Conservation (phyloP, 2,797 vertebrate genomes). For the Mus caroli region DNA sequence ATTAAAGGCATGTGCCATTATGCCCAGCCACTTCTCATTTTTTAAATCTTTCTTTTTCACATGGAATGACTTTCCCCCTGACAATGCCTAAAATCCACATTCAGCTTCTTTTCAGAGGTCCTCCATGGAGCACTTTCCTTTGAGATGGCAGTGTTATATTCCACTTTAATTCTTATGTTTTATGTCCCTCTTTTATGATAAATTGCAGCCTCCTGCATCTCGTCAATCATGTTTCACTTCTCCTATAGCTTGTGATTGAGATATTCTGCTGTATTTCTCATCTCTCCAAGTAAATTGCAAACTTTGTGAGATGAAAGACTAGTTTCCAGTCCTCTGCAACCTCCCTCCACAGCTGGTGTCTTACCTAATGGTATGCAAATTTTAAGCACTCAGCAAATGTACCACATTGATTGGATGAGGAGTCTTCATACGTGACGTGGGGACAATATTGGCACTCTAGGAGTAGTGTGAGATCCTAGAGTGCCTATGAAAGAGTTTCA, state of each 20-base stretch:
- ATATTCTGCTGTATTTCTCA: conserved; percentile 49
- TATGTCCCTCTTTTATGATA: not conserved
- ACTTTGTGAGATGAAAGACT: conserved; percentile 53
- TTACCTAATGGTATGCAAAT: conserved; percentile 64
- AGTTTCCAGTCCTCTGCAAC: conserved; percentile 37
- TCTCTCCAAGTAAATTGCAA: conserved; percentile 25
- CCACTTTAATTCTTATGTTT: not conserved
- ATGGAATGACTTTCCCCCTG: not conserved
- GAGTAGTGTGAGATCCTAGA: not conserved
- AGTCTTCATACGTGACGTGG: conserved; percentile 4
- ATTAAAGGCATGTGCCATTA: not conserved
- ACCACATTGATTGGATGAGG: not conserved
- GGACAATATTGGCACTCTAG: conserved; percentile 7
- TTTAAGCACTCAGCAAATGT: conserved; percentile 15
- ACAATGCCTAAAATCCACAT: not conserved
- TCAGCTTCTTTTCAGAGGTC: not conserved
- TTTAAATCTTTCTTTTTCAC: not conserved
- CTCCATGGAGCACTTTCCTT: not conserved
- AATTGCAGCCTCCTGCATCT: not conserved
- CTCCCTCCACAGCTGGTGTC: conserved; percentile 30
- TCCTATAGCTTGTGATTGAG: conserved; percentile 40
- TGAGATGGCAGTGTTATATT: not conserved
- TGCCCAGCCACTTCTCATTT: not conserved
- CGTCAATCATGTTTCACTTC: not conserved
- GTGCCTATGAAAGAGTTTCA: not conserved